These are phyloP conservation scores for Scolopax bukidnonensis DNA, from an alignment of 2,797 vertebrate genomes.

Conservation along the genomic window DNA sequence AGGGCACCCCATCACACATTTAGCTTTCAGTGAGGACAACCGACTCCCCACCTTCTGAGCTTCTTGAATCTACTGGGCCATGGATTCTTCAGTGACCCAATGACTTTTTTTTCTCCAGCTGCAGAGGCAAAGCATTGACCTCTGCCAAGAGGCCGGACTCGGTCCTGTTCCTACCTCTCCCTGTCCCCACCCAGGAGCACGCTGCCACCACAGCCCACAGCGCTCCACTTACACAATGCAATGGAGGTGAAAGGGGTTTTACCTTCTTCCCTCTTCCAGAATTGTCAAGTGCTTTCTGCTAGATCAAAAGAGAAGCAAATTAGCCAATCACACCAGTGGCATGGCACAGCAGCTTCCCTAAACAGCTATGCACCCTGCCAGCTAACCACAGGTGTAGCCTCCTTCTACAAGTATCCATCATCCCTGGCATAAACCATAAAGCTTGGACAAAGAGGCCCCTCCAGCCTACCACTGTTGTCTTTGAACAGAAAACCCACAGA, in stretches of 20 bases:
- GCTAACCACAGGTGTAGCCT: slow-evolving; percentile 30
- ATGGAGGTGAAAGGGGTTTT: not conserved
- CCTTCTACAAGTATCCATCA: slow-evolving; percentile 33
- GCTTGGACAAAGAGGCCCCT: not conserved
- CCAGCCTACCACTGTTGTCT: not conserved
- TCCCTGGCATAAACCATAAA: not conserved
- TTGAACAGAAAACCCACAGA: not conserved
- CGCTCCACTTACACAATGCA: not conserved
- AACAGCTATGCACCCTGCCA: not conserved
- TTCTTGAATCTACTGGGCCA: not conserved
- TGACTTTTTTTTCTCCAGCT: not conserved
- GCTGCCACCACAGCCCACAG: not conserved
- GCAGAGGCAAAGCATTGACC: not conserved
- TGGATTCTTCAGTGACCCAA: rapidly evolving
- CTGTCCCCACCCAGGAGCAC: rapidly evolving
- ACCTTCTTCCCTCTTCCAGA: slow-evolving; percentile 10
- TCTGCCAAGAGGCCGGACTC: rapidly evolving
- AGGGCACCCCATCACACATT: not conserved
- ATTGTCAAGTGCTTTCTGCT: not conserved
- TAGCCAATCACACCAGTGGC: not conserved
- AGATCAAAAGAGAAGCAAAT: slow-evolving; percentile 30
- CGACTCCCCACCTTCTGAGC: not conserved
- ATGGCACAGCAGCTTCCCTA: slow-evolving; percentile 5
- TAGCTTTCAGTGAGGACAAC: not conserved
- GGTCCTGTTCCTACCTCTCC: not conserved